Evolutionary conservation across 1,140 invertebrate genomes (phyloP).

Genomic region (Plectrocnemia conspersa): DNA sequence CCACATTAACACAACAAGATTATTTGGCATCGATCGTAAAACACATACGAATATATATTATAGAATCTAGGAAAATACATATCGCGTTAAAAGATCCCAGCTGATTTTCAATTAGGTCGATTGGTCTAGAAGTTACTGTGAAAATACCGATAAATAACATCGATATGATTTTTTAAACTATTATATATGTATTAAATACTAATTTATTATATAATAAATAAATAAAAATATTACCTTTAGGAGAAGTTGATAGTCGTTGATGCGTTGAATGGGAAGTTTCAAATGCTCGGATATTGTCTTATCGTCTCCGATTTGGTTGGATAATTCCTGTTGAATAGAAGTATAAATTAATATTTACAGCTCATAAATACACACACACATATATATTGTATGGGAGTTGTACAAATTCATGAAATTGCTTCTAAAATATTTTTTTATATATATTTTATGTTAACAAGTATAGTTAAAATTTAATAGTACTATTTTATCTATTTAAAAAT

Average conservation of each 20-base stretch:
- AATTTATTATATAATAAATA: background rate
- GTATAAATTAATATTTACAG: too few species aligned
- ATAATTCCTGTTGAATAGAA: constrained; percentile 74
- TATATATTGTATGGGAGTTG: too few species aligned
- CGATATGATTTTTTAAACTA: background rate
- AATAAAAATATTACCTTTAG: constrained; percentile 68
- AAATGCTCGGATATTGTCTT: constrained; percentile 85
- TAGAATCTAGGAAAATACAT: too few species aligned
- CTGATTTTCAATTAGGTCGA: constrained; percentile 6
- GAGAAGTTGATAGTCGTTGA: constrained; percentile 94
- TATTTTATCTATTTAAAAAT: too few species aligned
- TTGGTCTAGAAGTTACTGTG: too few species aligned
- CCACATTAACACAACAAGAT: background rate
- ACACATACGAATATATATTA: too few species aligned
- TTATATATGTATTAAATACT: background rate
- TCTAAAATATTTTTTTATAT: too few species aligned
- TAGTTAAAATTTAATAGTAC: too few species aligned
- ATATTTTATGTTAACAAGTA: too few species aligned
- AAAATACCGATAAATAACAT: too few species aligned
- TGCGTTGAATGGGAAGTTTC: constrained; percentile 89
- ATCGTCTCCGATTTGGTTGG: constrained; percentile 80
- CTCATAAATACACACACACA: too few species aligned
- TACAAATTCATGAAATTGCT: background rate
- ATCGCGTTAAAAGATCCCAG: constrained; percentile 7
- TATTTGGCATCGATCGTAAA: constrained; percentile 2